These are phyloP conservation scores for Pygmarrhopalites habei DNA, from an alignment of 1,140 invertebrate species.

Conservation along the genomic window DNA sequence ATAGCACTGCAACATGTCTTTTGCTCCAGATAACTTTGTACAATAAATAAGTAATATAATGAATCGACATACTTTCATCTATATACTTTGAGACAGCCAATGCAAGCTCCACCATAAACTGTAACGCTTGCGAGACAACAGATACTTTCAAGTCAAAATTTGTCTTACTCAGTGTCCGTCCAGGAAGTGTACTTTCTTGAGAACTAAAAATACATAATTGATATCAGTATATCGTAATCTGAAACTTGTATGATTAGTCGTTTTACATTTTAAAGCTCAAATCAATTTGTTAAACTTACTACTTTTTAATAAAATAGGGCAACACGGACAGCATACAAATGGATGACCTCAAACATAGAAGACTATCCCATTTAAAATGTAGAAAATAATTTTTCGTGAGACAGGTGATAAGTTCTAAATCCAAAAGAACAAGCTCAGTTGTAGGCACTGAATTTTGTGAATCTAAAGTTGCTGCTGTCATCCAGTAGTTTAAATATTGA, in stretches of 20 bases:
- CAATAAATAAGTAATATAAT: too few relatives aligned
- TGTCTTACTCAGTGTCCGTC: too few relatives aligned
- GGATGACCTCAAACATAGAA: neutral
- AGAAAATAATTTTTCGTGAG: constrained; percentile 10
- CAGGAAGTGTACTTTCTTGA: too few relatives aligned
- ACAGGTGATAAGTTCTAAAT: neutral
- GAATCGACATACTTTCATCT: constrained; percentile 1
- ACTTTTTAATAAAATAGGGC: neutral
- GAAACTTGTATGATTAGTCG: too few relatives aligned
- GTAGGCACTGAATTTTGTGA: constrained; percentile 1
- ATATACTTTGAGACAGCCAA: neutral
- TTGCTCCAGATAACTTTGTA: too few relatives aligned
- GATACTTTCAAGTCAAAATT: neutral
- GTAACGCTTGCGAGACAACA: neutral
- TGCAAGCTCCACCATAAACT: constrained; percentile 6
- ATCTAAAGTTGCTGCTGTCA: neutral
- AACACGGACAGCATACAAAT: neutral
- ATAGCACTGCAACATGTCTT: too few relatives aligned
- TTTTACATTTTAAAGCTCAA: too few relatives aligned
- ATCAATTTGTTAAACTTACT: too few relatives aligned
- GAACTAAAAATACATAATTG: too few relatives aligned
- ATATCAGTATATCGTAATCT: too few relatives aligned
- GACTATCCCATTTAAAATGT: neutral
- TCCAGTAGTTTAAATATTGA: constrained; percentile 7
- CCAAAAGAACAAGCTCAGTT: constrained; percentile 2